Evolutionary conservation across 2,113 vertebrate species (phyloP), one percentile per base, ranked within the genome.

Genomic region (Ochotona princeps): DNA sequence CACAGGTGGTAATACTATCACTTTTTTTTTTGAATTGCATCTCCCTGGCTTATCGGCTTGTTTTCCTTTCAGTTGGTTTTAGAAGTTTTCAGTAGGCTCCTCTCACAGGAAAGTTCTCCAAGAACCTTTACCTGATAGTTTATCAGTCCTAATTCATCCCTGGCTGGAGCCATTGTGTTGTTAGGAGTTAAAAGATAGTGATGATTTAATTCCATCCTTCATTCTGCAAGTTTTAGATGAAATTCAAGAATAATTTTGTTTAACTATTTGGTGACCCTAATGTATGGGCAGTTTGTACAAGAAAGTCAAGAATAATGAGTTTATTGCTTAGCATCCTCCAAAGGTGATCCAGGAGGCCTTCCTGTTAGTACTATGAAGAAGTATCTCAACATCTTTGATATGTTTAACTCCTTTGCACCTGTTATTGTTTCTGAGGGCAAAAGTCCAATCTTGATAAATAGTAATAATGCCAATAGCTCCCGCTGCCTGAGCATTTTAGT

Each of bases 161-260:
- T 12, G 2, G 21, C 35, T 54, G 11, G 70, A 69, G 87, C 35
- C 63, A 35, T 87, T 87, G 23, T 89, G 83, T 82, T 28, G 8
- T 54, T 67, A 67, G 51, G 44, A 73, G 81, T 49, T 94, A n/a
- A 3, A 61, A 44, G 73, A 63, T 49, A 10, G 32, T 47, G 7
- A 54, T n/a, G 26, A 47, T 47, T 61, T 63, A 75, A 85, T 75
- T 89, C n/a, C 47, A 60, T 66, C 49, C 57, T 65, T 75, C 26
- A 12, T 35, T 47, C 32, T 89, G n/a, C 18, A 57, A n/a, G 7
- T 72, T 12, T 87, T 76, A 60, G 18, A 51, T 65, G 44, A 75
- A 92, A 70, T 69, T 63, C 61, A 89, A 72, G 26, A 74, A 67
- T 32, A 9, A 32, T 86, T 75, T 61, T 88, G 26, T 69, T 63